Conservation (phyloP, 2,797 vertebrate genomes). For the Odontamblyopus lacepedii region DNA sequence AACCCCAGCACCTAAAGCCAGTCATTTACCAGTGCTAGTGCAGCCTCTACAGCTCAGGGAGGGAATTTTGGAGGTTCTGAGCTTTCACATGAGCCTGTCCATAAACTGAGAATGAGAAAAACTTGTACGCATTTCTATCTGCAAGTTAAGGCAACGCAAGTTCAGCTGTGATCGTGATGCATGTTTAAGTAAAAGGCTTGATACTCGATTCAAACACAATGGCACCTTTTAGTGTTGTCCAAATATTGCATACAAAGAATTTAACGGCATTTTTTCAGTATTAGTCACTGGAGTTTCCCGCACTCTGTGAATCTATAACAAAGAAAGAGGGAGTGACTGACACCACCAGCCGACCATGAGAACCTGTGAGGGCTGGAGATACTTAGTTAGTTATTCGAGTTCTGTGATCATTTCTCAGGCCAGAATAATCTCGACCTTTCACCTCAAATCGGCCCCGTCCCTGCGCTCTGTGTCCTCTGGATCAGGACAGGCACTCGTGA, state of each 20-base stretch:
- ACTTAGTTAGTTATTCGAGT: constrained; percentile 45
- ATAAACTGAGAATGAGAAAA: too few species aligned
- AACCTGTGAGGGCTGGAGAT: constrained; percentile 50
- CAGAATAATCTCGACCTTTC: constrained; percentile 49
- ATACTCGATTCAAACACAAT: too few species aligned
- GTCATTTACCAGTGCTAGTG: too few species aligned
- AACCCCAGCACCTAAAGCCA: too few species aligned
- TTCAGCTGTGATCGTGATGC: too few species aligned
- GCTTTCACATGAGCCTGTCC: too few species aligned
- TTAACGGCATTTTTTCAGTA: constrained; percentile 11
- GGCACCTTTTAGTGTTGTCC: too few species aligned
- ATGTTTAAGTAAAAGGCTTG: too few species aligned
- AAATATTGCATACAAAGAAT: not conserved
- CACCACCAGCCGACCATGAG: constrained; percentile 24
- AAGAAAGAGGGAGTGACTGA: constrained; percentile 33
- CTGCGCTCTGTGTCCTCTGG: constrained; percentile 37
- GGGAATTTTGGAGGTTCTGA: too few species aligned
- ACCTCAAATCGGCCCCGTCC: constrained; percentile 37
- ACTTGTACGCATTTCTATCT: too few species aligned
- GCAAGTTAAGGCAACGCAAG: too few species aligned
- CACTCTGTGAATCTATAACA: constrained; percentile 19
- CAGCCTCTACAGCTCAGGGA: too few species aligned
- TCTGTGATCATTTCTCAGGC: constrained; percentile 65
- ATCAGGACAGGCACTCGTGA: constrained; percentile 62
- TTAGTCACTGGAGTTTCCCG: constrained; percentile 25